Evolutionary conservation across 1,140 invertebrate species (phyloP).

Genomic region (Aethina tumida): DNA sequence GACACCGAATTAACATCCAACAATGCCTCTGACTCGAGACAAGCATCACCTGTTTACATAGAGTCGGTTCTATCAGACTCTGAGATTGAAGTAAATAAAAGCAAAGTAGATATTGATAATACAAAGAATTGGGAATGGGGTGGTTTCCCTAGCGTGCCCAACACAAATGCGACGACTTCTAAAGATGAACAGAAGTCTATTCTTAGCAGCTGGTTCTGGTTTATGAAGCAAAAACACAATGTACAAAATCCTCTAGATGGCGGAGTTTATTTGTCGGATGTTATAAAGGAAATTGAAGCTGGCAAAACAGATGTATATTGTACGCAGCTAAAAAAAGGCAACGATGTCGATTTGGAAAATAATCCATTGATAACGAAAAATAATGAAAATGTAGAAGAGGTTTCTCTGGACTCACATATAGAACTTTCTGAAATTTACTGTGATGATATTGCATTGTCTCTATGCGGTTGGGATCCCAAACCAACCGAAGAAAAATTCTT

Average conservation of each 20-base stretch:
- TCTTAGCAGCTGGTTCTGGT: conserved; percentile 83
- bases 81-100: conserved; percentile 75
- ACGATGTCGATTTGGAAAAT: conserved; percentile 91
- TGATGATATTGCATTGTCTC: conserved; percentile 59
- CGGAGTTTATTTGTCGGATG: conserved; percentile 88
- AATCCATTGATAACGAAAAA: conserved; percentile 89
- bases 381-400: conserved; percentile 78
- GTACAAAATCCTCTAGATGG: conserved; percentile 46
- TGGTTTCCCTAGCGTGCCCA: conserved; percentile 63
- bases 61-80: conserved; percentile 84
- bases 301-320: conserved; percentile 87
- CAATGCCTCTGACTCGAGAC: conserved; percentile 45
- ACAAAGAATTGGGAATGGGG: conserved; percentile 91
- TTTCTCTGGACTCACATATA: conserved; percentile 70
- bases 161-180: conserved; percentile 26
- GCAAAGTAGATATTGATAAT: conserved; percentile 37
- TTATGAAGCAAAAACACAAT: conserved; percentile 77
- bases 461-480: conserved; percentile 67
- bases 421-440: conserved; percentile 44
- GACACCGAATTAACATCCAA: conserved; percentile 74
- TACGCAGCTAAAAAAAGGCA: conserved; percentile 58
- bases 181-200: conserved; percentile 60
- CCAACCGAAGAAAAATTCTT: conserved; percentile 61
- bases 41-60: conserved; percentile 29
- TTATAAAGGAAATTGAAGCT: conserved; percentile 83